Base-by-base conservation (phyloP, 2,113 vertebrate species). In the Anarhynchus alexandrinus region DNA sequence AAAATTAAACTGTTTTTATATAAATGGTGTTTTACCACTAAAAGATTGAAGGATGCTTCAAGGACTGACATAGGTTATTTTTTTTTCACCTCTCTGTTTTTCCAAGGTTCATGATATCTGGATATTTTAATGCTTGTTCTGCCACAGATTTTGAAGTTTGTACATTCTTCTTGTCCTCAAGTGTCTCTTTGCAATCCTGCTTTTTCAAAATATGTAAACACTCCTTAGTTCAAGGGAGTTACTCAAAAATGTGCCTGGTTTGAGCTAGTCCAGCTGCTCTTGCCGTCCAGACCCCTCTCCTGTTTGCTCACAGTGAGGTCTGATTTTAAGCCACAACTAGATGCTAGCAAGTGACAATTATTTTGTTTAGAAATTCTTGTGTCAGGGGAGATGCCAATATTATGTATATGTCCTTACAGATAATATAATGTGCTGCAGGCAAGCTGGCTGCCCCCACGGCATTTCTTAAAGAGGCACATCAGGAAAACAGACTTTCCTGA, bases 141-240 rank as follows among this genome's bases (percentile, higher is more conserved):
- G 58, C 49, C 73, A 72, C 73, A 70, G 57, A 91, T 92, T 94
- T 82, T 91, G 45, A 80, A 93, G 73, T 89, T 83, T 88, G 57
- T 78, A 94, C 88, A 93, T 96, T 95, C 57, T 88, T 95, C 65
- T 95, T 93, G 93, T 96, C 92, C 85, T 97, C 93, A 88, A 96
- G 85, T 88, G 90, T 96, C 93, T 86, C 76, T 89, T 88, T 34
- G 42, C 93, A 94, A 82, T 94, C 86, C 74, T 69, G 55, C 69
- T 76, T 95, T 73, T 93, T 76, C 87, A 91, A 94, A 94, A 94
- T 97, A 91, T 80, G 94, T 94, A 96, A 96, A 96, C 94, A 95
- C 85, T 95, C 58, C 81, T 89, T 88, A 90, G 80, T 95, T 95
- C 85, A 89, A 95, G 79, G 47, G 86, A 97, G 89, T 95, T 94